Evolutionary conservation across 2,888 invertebrate genomes (phyloP).

Genomic region (Empis stercorea): DNA sequence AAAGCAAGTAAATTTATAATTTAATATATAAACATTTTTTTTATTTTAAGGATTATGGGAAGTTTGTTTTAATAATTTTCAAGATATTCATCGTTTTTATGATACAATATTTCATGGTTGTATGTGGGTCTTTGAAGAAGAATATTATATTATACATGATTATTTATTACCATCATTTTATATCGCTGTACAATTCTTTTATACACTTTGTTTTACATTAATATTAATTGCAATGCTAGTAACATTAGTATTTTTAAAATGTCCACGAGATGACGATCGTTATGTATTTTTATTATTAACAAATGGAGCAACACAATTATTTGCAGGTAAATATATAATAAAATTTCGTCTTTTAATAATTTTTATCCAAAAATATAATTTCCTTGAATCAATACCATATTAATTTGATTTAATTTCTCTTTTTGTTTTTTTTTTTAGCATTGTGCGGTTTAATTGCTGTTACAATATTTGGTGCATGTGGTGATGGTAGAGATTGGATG

Average conservation of each 20-base stretch:
- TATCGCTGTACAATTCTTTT: constrained; percentile 86
- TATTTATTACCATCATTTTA: constrained; percentile 84
- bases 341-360: no score
- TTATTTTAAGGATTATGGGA: constrained; percentile 74
- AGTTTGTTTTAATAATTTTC: constrained; percentile 80
- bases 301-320: constrained; percentile 56
- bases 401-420: constrained; percentile 12
- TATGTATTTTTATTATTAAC: constrained; percentile 61
- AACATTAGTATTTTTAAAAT: constrained; percentile 57
- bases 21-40: neutral
- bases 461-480: constrained; percentile 77
- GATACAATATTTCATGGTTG: constrained; percentile 75
- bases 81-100: constrained; percentile 75
- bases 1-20: no score
- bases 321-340: constrained; percentile 57
- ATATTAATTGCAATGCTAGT: constrained; percentile 63
- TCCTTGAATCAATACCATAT: no score
- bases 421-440: constrained; percentile 38
- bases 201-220: constrained; percentile 74
- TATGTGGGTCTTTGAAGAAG: constrained; percentile 96
- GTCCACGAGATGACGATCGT: constrained; percentile 62
- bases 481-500: constrained; percentile 90
- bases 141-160: constrained; percentile 87
- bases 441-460: constrained; percentile 72
- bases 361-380: no score